Conservation (phyloP, 1,140 invertebrate species). For the Neuroterus valhalla region DNA sequence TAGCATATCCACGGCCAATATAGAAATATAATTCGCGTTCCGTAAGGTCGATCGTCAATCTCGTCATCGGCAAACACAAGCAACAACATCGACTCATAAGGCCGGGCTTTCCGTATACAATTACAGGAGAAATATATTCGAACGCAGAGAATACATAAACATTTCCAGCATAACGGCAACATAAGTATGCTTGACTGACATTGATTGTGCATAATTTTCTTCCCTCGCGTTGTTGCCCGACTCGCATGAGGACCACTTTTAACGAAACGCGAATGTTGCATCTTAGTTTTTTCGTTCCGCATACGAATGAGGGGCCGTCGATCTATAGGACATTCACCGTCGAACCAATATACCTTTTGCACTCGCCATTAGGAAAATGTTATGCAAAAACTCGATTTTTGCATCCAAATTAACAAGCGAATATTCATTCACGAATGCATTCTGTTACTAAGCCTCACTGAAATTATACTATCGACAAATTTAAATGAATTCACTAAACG, state of each 20-base stretch:
- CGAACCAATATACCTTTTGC: slow-evolving; percentile 33
- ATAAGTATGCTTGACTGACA: slow-evolving; percentile 63
- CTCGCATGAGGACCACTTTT: slow-evolving; percentile 51
- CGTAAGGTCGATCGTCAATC: slow-evolving; percentile 47
- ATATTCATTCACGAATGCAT: background rate
- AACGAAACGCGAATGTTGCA: slow-evolving; percentile 62
- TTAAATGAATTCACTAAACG: background rate
- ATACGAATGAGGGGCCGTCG: slow-evolving; percentile 57
- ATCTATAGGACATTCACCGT: slow-evolving; percentile 45
- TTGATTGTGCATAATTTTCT: slow-evolving; percentile 66
- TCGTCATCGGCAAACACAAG: slow-evolving; percentile 32
- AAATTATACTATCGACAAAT: no score
- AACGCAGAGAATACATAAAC: slow-evolving; percentile 54
- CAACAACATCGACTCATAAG: slow-evolving; percentile 3
- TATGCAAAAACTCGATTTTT: slow-evolving; percentile 17
- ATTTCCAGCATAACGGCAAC: slow-evolving; percentile 51
- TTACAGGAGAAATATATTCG: slow-evolving; percentile 47
- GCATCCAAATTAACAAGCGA: slow-evolving; percentile 18
- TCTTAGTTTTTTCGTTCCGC: slow-evolving; percentile 60
- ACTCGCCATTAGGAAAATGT: slow-evolving; percentile 24
- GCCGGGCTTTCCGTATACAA: slow-evolving; percentile 43
- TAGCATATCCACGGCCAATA: slow-evolving; percentile 25
- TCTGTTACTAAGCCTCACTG: no score
- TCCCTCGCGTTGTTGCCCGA: slow-evolving; percentile 39
- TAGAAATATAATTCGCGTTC: slow-evolving; percentile 50